Evolutionary conservation across 2,888 invertebrate genomes (phyloP), one percentile per base, ranked within the genome.

Genomic region (Balanococcus diminutus): DNA sequence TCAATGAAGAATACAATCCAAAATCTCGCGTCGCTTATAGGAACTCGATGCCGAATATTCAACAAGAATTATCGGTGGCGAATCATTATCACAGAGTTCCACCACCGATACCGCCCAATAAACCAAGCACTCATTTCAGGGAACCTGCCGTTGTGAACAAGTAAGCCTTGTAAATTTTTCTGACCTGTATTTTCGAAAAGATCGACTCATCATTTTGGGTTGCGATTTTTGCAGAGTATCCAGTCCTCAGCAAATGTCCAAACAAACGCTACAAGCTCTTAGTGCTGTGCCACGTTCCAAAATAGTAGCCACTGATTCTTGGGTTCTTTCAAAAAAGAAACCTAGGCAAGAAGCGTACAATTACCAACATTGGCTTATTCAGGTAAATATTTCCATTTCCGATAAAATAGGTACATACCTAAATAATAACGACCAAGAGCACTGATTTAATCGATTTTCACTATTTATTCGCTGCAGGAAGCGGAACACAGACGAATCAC

Each of bases 311-410:
- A 93, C 91, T 87, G 91, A 93, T 84, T 94, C 94, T 22, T 84
- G 84, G 84, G 84, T 84, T 0, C 39, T 75, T 16, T 67, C 93
- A 79, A 92, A 94, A 88, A 91, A 92, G 86, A 91, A 90, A 81
- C 90, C 91, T 4, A 91, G 93, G 88, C 92, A 93, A 0, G 90
- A 90, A 87, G 88, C 88, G 4, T 87, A 87, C n/a, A 92, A 92
- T 88, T 93, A 93, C 89, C 95, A 96, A 88, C 97, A 98, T 89
- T 97, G 97, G 97, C 92, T 98, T n/a, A 94, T 96, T 89, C 95
- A 95, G 91, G 94, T 94, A 9, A 51, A 19, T 51, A 51, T 51
- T 51, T 4, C 36, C 4, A 3, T 67, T n/a, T n/a, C n/a, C n/a
- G n/a, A n/a, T n/a, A n/a, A n/a, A n/a, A n/a, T n/a, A n/a, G n/a